Base-by-base conservation (phyloP, 2,888 invertebrate species). In the Trissoscelio sp. region DNA sequence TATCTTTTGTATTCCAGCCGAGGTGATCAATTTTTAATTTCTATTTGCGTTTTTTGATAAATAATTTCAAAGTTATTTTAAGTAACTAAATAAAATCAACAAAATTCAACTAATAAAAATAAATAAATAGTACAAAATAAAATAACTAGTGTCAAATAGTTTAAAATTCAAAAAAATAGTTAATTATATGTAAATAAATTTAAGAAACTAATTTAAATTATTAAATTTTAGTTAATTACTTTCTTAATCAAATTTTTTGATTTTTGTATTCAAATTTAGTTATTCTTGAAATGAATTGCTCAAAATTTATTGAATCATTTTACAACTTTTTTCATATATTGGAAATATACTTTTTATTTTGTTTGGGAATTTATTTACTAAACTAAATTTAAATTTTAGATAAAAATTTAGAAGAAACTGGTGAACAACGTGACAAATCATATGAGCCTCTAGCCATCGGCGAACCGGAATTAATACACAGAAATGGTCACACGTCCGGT, bases 1-100 rank as follows among this genome's bases (percentile, higher is more conserved):
- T 89, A 92, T 37, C 92, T 93, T 5, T 87, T 95, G 57, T 88
- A 89, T 53, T 86, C 88, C 2, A 84, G 84, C 64, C 88, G 85
- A 85, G 89, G 90, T 90, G 44, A 72, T 46, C 46, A 51, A 44
- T n/a, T n/a, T n/a, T n/a, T n/a, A n/a, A n/a, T n/a, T n/a, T n/a
- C 66, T 22, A 24, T 73, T 62, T 73, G 18, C 20, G 3, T 28
- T 46, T 31, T 6, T 22, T 16, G 12, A 14, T 74, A 39, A 55
- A 66, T 66, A 74, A 57, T 74, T 46, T 39, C 39, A 12, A 39
- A 12, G 3, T 39, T 14, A n/a, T n/a, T n/a, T n/a, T n/a, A n/a
- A n/a, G n/a, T n/a, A n/a, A n/a, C n/a, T n/a, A n/a, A n/a, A n/a
- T n/a, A n/a, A n/a, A n/a, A n/a, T n/a, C n/a, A n/a, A n/a, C n/a